phyloP scores from a whole-genome alignment of 2,888 invertebrate genomes.

The Tetramorium bicarinatum region DNA sequence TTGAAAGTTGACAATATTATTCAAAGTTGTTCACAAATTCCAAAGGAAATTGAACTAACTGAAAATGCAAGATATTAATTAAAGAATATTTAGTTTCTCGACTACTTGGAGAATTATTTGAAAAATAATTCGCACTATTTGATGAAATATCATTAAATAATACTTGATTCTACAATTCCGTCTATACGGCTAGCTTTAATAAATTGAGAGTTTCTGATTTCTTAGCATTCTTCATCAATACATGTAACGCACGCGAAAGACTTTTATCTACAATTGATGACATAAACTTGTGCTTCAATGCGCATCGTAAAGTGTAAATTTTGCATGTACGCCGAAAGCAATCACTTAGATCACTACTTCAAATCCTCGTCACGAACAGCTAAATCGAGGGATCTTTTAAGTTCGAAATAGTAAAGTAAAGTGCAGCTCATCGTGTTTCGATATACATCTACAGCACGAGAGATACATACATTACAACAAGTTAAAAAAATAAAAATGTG shows the following conservation, averaged over 20 bases:
- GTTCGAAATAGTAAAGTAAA: slow-evolving; percentile 39
- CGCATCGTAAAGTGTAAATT: slow-evolving; percentile 57
- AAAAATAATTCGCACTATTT: background rate
- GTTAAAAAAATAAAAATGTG: background rate
- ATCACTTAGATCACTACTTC: slow-evolving; percentile 73
- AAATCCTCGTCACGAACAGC: slow-evolving; percentile 74
- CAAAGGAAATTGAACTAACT: no score
- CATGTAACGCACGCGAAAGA: background rate
- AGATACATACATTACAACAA: slow-evolving; percentile 27
- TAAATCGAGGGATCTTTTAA: slow-evolving; percentile 61
- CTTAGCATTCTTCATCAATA: slow-evolving; percentile 2
- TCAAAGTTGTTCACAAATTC: background rate
- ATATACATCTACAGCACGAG: background rate
- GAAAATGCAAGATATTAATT: slow-evolving; percentile 19
- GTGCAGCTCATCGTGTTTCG: slow-evolving; percentile 3
- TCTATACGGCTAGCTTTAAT: background rate
- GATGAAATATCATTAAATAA: background rate
- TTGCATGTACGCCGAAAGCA: slow-evolving; percentile 59
- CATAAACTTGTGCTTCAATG: slow-evolving; percentile 38
- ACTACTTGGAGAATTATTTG: no score
- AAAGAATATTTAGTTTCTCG: background rate
- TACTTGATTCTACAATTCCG: background rate
- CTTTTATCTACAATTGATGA: slow-evolving; percentile 16
- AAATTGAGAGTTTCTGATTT: background rate
- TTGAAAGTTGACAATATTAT: slow-evolving; percentile 16